Evolutionary conservation across 37 sponge, comb jelly and placozoan species (phyloP), one percentile per base, ranked within the genome.

Genomic region (Eunapius fragilis): DNA sequence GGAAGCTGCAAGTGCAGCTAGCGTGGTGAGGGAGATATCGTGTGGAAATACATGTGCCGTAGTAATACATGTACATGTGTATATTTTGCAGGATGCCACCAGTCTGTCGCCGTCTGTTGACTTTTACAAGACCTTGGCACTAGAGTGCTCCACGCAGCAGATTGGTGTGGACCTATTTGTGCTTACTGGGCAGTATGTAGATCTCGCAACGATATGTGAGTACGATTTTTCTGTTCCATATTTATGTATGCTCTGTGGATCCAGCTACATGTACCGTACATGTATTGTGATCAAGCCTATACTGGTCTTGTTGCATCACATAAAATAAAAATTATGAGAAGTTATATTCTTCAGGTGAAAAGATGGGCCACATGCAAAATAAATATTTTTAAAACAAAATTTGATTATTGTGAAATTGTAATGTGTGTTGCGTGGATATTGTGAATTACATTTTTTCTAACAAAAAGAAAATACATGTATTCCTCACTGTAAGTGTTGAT

Each of bases 51-150:
- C n/a, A 25, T 13, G 7, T 71, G 71, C 11, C 30, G 11, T 13
- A 6, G 7, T 10, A 70, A 30, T 25, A 70, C 5, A 13, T 70
- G 3, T 10, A 26, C 33, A 45, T 73, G 37, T 67, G 2, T 84
- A 70, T 27, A 24, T 72, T 25, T 85, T 78, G 13, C 72, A 93
- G 91, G 85, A 90, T 27, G 84, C 91, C 47, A 38, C 89, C n/a
- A 85, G 86, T 68, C 80, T 97, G 78, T 77, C 94, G 36, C 94
- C 99, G 7, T 71, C 82, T 22, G 85, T 94, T 25, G 99, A 95
- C 87, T 98, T 95, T 88, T 98, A 98, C 93, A 98, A 98, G 94
- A 91, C 86, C 30, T 68, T 97, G 11, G 97, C 99, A 33, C 86
- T 97, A 72, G 99, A 98, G 68, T 97, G 94, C 68, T 93, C 86